A percentile compares a stretch with the other conserved stretches of the same genome.
Conservation (phyloP, 2,113 vertebrate genomes). For the Hystrix cristata region DNA sequence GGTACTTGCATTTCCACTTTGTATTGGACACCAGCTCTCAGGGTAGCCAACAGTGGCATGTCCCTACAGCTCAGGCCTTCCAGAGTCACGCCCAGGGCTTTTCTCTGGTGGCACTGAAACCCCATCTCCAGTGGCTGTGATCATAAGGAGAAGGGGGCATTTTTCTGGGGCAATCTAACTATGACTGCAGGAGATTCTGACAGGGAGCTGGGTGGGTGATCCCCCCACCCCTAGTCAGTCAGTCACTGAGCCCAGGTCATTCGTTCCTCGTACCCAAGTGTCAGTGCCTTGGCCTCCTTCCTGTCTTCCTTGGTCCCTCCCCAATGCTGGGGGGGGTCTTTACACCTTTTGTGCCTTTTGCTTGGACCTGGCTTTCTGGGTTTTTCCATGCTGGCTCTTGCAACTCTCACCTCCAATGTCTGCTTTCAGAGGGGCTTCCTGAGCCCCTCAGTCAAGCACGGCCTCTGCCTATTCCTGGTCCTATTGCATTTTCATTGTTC, state of each 20-base stretch:
- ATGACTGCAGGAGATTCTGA: not conserved
- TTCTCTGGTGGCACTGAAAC: accelerated
- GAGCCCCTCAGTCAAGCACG: not conserved
- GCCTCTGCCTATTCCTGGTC: not conserved
- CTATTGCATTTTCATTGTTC: not conserved
- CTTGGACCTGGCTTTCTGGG: not conserved
- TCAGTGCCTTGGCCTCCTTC: not conserved
- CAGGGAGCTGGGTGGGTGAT: not conserved
- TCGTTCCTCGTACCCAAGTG: not conserved
- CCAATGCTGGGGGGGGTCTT: not conserved
- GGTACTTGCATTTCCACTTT: not conserved
- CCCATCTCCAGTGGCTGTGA: no score
- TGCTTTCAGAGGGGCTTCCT: not conserved
- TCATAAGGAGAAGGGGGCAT: not conserved
- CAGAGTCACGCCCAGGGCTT: not conserved
- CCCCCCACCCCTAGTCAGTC: not conserved
- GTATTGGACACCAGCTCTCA: not conserved
- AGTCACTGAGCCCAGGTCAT: not conserved
- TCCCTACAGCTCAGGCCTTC: not conserved
- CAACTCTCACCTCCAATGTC: not conserved
- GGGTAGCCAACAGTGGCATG: not conserved
- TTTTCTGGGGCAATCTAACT: not conserved
- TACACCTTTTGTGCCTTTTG: not conserved
- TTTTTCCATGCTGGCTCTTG: not conserved
- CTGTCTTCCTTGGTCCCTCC: not conserved